phyloP scores from a whole-genome alignment of 2,113 vertebrate species.

The Dasyurus viverrinus region DNA sequence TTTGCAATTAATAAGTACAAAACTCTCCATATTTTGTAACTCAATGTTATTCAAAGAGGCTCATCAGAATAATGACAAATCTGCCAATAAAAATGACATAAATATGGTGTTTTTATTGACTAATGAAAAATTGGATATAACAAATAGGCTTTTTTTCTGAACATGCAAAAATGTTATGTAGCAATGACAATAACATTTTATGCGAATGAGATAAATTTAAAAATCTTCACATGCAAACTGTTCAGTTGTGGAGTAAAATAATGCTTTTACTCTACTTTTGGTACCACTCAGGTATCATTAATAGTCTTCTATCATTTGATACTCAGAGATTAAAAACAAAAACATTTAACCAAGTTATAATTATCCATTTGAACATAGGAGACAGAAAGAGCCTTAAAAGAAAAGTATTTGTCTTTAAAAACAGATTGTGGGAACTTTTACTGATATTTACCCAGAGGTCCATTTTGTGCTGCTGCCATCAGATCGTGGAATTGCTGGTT shows the following conservation, averaged over 20 bases:
- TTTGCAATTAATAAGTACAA: constrained; percentile 21
- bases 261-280: background rate
- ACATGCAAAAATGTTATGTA: background rate
- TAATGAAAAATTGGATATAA: constrained; percentile 8
- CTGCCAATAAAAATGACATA: constrained; percentile 3
- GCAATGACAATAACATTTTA: constrained; percentile 26
- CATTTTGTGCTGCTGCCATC: background rate
- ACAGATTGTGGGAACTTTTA: background rate
- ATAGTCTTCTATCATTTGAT: background rate
- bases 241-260: background rate
- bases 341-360: background rate
- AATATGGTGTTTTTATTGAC: background rate
- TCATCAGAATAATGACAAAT: constrained; percentile 20
- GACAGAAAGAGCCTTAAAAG: too few relatives aligned
- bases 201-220: background rate
- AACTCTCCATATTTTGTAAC: constrained; percentile 36
- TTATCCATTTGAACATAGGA: background rate
- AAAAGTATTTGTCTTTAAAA: background rate
- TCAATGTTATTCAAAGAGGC: constrained; percentile 13
- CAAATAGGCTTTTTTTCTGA: background rate
- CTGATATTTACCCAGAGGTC: background rate
- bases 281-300: background rate
- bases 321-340: background rate
- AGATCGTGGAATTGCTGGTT: background rate
- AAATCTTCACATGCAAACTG: background rate